Evolutionary conservation across 2,888 invertebrate genomes (phyloP).

Genomic region (Latrodectus hesperus): DNA sequence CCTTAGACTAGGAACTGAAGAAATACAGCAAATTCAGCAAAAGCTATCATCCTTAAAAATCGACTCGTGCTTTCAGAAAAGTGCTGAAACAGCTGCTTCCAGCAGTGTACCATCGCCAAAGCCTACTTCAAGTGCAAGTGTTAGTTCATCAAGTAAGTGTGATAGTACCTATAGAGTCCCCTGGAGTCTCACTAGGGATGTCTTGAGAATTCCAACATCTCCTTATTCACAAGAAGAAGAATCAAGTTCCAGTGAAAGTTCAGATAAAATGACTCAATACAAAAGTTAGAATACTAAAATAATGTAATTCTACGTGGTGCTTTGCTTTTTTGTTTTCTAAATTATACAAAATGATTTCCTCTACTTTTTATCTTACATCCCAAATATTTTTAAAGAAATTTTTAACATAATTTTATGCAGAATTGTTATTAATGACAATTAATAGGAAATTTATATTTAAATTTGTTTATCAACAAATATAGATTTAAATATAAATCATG

Average conservation of each 20-base stretch:
- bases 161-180: slow-evolving; percentile 22
- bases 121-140: slow-evolving; percentile 10
- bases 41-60: slow-evolving; percentile 72
- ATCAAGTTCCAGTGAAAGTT: slow-evolving; percentile 70
- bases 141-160: background rate
- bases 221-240: slow-evolving; percentile 67
- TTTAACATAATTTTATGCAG: no score
- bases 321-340: no score
- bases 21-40: slow-evolving; percentile 73
- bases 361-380: no score
- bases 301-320: no score
- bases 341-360: no score
- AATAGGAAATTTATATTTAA: no score
- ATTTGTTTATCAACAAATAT: no score
- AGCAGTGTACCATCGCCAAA: background rate
- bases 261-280: slow-evolving; percentile 54
- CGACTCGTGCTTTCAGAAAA: slow-evolving; percentile 65
- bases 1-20: slow-evolving; percentile 72
- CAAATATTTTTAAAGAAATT: no score
- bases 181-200: slow-evolving; percentile 63
- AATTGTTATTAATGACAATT: no score
- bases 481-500: no score
- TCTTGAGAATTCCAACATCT: slow-evolving; percentile 59
- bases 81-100: slow-evolving; percentile 8
- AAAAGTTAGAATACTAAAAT: slow-evolving; percentile 15